Percentiles rank a stretch among this genome's conserved stretches.
phyloP scores from a whole-genome alignment of 2,888 invertebrate species.

The Tetragonisca angustula region DNA sequence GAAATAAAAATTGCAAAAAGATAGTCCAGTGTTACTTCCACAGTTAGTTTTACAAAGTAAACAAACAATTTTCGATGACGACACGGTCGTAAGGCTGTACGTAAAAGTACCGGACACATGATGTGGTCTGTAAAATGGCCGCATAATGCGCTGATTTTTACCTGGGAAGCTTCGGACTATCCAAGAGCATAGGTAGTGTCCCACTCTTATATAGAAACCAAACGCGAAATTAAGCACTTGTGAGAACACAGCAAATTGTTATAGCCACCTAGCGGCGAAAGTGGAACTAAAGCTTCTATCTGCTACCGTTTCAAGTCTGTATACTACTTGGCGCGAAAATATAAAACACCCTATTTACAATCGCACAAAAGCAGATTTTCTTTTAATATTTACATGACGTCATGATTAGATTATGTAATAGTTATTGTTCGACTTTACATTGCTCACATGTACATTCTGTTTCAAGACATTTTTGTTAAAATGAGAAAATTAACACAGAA shows the following conservation, averaged over 20 bases:
- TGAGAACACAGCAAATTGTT: slow-evolving; percentile 59
- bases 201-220: slow-evolving; percentile 74
- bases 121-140: slow-evolving; percentile 71
- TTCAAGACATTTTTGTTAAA: not conserved
- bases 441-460: not conserved
- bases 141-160: slow-evolving; percentile 73
- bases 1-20: slow-evolving; percentile 58
- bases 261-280: slow-evolving; percentile 31
- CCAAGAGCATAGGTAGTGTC: not conserved
- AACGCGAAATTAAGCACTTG: slow-evolving; percentile 25
- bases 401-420: not conserved
- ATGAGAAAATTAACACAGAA: too few relatives aligned
- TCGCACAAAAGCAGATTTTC: not conserved
- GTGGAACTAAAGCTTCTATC: not conserved
- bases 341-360: not conserved
- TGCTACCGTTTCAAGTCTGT: not conserved
- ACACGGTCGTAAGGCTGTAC: slow-evolving; percentile 65
- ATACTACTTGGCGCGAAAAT: slow-evolving; percentile 14
- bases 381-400: not conserved
- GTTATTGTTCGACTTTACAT: not conserved
- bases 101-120: slow-evolving; percentile 69
- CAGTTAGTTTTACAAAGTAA: slow-evolving; percentile 71
- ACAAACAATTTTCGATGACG: slow-evolving; percentile 60
- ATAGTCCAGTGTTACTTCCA: slow-evolving; percentile 77
- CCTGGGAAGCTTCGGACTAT: slow-evolving; percentile 80